Conservation (phyloP, 2,888 invertebrate genomes). For the Coecobrya sp. region DNA sequence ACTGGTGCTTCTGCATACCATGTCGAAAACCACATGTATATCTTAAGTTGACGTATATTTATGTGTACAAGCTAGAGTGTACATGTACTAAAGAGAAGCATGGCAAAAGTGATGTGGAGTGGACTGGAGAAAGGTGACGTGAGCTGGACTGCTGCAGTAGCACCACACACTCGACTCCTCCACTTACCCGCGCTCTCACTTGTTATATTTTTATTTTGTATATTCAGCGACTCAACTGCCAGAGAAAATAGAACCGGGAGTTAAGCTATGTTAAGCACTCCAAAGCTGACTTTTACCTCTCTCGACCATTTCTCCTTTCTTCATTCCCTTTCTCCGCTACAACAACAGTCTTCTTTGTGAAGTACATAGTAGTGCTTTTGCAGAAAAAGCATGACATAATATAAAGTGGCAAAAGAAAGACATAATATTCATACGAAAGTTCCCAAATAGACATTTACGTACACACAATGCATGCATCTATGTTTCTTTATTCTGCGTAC, state of each 20-base stretch:
- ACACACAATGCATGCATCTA: background rate
- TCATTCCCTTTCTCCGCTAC: background rate
- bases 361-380: background rate
- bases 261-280: conserved; percentile 11
- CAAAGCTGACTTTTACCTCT: conserved; percentile 57
- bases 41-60: background rate
- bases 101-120: conserved; percentile 26
- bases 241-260: background rate
- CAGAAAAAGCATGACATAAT: conserved; percentile 4
- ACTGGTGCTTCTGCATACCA: background rate
- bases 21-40: background rate
- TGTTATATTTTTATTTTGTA: background rate
- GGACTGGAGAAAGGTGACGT: conserved; percentile 53
- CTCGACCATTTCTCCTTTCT: background rate
- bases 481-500: background rate
- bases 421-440: background rate
- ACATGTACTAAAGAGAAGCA: background rate
- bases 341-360: conserved; percentile 5
- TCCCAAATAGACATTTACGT: background rate
- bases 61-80: background rate
- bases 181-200: background rate
- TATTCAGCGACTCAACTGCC: background rate
- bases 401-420: background rate
- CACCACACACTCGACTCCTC: background rate
- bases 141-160: background rate